Conservation (phyloP, 53 echinoderm and acorn worm species). For the Astropecten irregularis region DNA sequence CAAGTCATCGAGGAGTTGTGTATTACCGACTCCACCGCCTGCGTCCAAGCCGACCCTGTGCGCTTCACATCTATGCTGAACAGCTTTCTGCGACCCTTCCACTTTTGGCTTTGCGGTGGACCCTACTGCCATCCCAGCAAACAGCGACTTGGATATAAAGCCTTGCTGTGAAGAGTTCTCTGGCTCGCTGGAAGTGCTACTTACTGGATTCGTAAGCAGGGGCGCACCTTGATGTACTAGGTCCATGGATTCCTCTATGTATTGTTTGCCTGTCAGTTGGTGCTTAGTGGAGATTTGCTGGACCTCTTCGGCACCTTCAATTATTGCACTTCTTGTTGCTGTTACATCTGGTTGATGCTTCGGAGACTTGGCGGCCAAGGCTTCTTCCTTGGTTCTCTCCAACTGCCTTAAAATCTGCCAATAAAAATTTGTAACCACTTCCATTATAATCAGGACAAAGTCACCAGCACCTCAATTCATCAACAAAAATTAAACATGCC, state of each 20-base stretch:
- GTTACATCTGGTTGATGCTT: neutral
- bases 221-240: no score
- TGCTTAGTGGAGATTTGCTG: no score
- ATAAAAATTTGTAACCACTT: neutral
- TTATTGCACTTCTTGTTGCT: no score
- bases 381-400: constrained; percentile 55
- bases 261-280: no score
- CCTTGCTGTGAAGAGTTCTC: neutral
- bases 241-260: no score
- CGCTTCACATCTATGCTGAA: neutral
- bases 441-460: no score
- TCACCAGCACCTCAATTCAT: no score
- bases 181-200: neutral
- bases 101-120: neutral
- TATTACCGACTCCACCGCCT: neutral
- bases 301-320: no score
- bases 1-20: constrained; percentile 34
- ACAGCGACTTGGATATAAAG: constrained; percentile 29
- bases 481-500: no score
- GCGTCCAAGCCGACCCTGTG: neutral
- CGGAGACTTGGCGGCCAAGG: constrained; percentile 30
- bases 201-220: neutral
- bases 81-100: neutral
- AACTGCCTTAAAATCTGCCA: constrained; percentile 83
- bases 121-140: constrained; percentile 43